phyloP scores from a whole-genome alignment of 2,888 invertebrate genomes.

The Parelbella ahira region DNA sequence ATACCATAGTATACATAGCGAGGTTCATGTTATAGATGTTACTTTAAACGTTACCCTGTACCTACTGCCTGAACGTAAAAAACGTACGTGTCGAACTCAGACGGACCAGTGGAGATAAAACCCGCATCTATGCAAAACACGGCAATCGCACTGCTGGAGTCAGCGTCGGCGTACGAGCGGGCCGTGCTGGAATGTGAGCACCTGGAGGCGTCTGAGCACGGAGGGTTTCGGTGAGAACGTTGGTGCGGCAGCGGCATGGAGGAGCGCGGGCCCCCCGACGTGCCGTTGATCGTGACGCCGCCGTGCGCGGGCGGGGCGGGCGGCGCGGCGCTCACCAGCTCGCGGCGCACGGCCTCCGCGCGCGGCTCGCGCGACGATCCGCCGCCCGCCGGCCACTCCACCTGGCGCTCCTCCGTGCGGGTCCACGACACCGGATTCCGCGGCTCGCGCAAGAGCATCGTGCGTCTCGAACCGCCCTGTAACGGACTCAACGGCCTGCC shows the following conservation, averaged over 20 bases:
- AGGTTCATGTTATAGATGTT: slow-evolving; percentile 30
- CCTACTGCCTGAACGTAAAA: slow-evolving; percentile 37
- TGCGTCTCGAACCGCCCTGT: slow-evolving; percentile 83
- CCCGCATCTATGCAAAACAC: slow-evolving; percentile 75
- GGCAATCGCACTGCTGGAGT: slow-evolving; percentile 72
- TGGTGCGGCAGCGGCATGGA: slow-evolving; percentile 80
- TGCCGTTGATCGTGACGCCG: slow-evolving; percentile 72
- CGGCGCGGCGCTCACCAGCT: slow-evolving; percentile 63
- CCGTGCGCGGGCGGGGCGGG: slow-evolving; percentile 45
- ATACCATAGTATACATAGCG: slow-evolving; percentile 58
- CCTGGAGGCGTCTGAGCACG: slow-evolving; percentile 66
- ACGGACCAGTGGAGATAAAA: slow-evolving; percentile 45
- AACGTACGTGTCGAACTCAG: slow-evolving; percentile 46
- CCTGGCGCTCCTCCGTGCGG: slow-evolving; percentile 84
- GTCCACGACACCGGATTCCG: slow-evolving; percentile 83
- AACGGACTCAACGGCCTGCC: slow-evolving; percentile 82
- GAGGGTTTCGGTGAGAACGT: slow-evolving; percentile 78
- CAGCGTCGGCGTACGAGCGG: slow-evolving; percentile 68
- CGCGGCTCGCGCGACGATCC: slow-evolving; percentile 68
- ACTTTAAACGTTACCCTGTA: slow-evolving; percentile 32
- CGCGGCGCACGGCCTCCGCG: slow-evolving; percentile 63
- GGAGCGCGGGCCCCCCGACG: slow-evolving; percentile 76
- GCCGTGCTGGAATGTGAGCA: slow-evolving; percentile 76
- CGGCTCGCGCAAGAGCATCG: slow-evolving; percentile 82
- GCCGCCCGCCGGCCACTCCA: slow-evolving; percentile 45